These are phyloP conservation scores for Trichonephila clavipes DNA, from an alignment of 1,140 invertebrate species.

Conservation along the genomic window DNA sequence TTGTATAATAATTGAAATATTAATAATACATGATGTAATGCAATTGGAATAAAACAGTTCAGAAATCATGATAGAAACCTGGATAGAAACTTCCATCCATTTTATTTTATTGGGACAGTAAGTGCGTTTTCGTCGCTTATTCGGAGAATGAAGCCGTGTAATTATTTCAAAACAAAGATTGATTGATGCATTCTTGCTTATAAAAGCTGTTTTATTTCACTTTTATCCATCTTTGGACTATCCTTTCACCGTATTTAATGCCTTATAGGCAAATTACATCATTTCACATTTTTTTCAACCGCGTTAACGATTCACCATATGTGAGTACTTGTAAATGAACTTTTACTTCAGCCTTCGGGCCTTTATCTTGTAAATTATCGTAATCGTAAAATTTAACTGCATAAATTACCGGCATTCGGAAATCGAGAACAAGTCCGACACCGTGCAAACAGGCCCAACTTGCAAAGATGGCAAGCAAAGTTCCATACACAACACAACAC, in stretches of 20 bases:
- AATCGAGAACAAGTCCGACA: constrained; percentile 17
- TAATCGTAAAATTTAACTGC: constrained; percentile 31
- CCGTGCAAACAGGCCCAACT: neutral
- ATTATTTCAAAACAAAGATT: constrained; percentile 21
- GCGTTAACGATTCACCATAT: neutral
- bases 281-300: neutral
- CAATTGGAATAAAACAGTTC: neutral
- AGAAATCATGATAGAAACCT: neutral
- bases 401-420: constrained; percentile 10
- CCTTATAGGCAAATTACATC: neutral
- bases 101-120: neutral
- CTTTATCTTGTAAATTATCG: constrained; percentile 26
- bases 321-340: constrained; percentile 21
- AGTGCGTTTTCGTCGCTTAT: neutral
- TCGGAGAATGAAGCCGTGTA: neutral
- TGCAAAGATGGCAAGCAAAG: neutral
- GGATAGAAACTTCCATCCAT: neutral
- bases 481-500: neutral
- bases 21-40: neutral
- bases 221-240: neutral
- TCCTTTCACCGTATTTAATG: neutral
- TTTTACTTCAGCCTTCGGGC: neutral
- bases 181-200: neutral
- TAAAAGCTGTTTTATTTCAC: neutral
- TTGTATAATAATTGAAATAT: neutral